Evolutionary conservation across 64 coral and sea anemone genomes (phyloP), one percentile per base, ranked within the genome.

Genomic region (Actinia tenebrosa): DNA sequence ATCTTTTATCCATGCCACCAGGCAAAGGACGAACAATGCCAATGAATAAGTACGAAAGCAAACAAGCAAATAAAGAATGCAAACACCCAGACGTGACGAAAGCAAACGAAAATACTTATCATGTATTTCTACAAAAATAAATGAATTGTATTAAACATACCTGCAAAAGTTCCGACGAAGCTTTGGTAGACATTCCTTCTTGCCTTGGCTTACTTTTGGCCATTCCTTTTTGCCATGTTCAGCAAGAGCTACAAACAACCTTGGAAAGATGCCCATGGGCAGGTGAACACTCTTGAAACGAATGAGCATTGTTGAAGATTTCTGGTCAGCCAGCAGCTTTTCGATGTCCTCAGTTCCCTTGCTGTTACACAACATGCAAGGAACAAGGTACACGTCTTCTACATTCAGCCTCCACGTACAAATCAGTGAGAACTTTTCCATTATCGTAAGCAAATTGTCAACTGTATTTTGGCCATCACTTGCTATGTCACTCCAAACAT

Each of bases 341-440:
- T 42, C 77, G 77, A 79, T 79, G 27, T 79, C 14, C 15, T 79
- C 2, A 22, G 5, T 22, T 66, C 63, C 8, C 9, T 19, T 79
- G n/a, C 77, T 42, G 26, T 79, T 25, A 71, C 22, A 86, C n/a
- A 91, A 44, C 89, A 91, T 91, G 15, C 84, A 86, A 37, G 89
- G 89, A n/a, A 91, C 90, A 1, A 92, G 71, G 80, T 71, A 92
- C 17, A 60, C 45, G 13, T 86, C 44, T 22, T 86, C 53, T 19
- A n/a, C 25, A 15, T 87, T 79, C 22, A 68, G 54, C 14, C 58
- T 84, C 64, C 86, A 92, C 3, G n/a, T 54, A 19, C 85, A 87
- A 60, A 92, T n/a, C 2, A 92, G 54, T 45, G 75, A 56, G 53
- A 93, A 93, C 66, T 93, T 93, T 83, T 93, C 91, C 91, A 93